Conservation (phyloP, 2,113 vertebrate species). For the Rutilus rutilus region DNA sequence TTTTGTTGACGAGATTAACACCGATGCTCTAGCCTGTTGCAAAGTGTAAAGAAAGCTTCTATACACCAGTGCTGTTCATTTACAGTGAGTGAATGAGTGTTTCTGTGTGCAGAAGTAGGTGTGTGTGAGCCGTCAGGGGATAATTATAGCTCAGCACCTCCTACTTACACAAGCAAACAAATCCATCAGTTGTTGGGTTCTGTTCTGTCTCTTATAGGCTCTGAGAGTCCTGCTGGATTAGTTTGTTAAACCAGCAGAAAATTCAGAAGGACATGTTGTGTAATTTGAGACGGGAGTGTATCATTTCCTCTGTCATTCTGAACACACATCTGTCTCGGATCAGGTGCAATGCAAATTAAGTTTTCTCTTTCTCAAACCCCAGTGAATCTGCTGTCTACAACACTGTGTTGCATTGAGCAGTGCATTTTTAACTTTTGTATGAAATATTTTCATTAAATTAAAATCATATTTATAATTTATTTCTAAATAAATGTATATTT, state of each 20-base stretch:
- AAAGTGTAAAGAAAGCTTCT: not conserved
- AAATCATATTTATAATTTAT: not conserved
- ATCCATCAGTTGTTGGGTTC: conserved; percentile 10
- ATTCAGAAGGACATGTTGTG: not conserved
- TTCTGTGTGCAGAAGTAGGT: not conserved
- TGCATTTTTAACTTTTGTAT: not conserved
- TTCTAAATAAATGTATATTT: not conserved
- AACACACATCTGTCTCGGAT: not conserved
- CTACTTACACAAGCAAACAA: conserved; percentile 7
- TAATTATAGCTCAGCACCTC: conserved; percentile 9
- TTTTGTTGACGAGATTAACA: not conserved
- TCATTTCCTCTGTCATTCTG: not conserved
- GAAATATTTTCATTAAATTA: not conserved
- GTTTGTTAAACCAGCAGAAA: not conserved
- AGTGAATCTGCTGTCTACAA: not conserved
- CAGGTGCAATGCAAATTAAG: too few species aligned
- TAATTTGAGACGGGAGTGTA: not conserved
- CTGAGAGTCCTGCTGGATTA: too few species aligned
- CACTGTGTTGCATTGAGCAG: not conserved
- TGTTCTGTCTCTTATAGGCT: not conserved
- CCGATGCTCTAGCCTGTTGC: not conserved
- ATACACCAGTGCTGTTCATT: not conserved
- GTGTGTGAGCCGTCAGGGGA: not conserved
- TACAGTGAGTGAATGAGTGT: not conserved
- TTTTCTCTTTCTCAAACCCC: not conserved